Conservation (phyloP, 2,113 vertebrate genomes). For the Phalacrocorax brasilianus region DNA sequence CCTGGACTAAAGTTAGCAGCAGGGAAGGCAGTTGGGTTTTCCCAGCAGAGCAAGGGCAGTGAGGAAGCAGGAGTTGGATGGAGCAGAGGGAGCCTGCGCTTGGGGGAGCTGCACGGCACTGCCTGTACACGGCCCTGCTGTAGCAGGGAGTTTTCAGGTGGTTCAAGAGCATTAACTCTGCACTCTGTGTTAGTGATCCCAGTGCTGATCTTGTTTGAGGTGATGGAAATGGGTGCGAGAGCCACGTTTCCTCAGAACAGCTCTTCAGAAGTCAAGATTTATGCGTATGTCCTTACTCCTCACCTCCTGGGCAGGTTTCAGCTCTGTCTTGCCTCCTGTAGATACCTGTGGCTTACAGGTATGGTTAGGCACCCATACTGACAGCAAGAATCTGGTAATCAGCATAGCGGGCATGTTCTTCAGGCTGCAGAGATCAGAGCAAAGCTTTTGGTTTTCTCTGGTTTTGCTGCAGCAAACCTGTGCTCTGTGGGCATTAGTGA, state of each 20-base stretch:
- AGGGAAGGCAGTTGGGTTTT: not conserved
- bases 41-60: not conserved
- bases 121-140: not conserved
- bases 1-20: not conserved
- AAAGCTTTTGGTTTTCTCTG: not conserved
- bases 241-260: not conserved
- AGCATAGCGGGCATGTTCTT: accelerated
- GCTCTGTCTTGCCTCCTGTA: not conserved
- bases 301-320: not conserved
- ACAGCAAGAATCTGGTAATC: too few species aligned
- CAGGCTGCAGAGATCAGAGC: not conserved
- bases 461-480: not conserved
- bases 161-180: not conserved
- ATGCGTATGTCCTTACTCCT: not conserved
- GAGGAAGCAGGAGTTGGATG: not conserved
- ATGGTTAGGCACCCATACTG: accelerated
- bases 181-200: not conserved
- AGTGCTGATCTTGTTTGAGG: not conserved
- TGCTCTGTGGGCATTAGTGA: not conserved
- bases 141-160: accelerated
- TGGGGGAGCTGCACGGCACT: not conserved
- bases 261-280: not conserved
- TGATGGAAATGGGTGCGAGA: not conserved
- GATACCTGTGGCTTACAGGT: accelerated
- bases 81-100: not conserved